These are phyloP conservation scores for Egretta garzetta DNA, from an alignment of 2,113 vertebrate genomes.

Conservation along the genomic window DNA sequence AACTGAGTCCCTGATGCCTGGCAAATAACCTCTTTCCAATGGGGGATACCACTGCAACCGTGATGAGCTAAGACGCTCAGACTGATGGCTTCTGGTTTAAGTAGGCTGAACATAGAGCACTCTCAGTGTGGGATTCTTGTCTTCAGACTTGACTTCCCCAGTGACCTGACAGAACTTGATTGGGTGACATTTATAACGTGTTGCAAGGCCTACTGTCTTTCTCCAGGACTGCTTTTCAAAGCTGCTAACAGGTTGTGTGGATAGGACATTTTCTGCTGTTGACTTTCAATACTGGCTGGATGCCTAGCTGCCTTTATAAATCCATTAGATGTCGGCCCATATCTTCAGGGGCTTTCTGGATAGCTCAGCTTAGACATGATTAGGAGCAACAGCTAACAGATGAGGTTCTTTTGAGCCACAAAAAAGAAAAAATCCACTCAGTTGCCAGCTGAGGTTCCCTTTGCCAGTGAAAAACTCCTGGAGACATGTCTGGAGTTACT, in stretches of 20 bases:
- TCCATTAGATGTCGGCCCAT: background rate
- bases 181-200: background rate
- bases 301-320: background rate
- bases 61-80: background rate
- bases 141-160: background rate
- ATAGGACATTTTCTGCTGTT: background rate
- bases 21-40: background rate
- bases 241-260: background rate
- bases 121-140: background rate
- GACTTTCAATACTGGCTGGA: background rate
- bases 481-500: background rate
- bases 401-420: background rate
- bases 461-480: background rate
- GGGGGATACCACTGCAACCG: rapidly evolving
- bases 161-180: background rate
- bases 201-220: background rate
- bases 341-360: background rate
- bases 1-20: background rate
- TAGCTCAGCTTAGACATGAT: background rate
- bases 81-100: background rate
- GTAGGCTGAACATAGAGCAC: background rate
- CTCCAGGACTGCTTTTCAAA: background rate
- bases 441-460: background rate
- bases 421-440: background rate
- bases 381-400: background rate